Conservation (phyloP, 2,888 invertebrate genomes). For the Caenorhabditis sinica region DNA sequence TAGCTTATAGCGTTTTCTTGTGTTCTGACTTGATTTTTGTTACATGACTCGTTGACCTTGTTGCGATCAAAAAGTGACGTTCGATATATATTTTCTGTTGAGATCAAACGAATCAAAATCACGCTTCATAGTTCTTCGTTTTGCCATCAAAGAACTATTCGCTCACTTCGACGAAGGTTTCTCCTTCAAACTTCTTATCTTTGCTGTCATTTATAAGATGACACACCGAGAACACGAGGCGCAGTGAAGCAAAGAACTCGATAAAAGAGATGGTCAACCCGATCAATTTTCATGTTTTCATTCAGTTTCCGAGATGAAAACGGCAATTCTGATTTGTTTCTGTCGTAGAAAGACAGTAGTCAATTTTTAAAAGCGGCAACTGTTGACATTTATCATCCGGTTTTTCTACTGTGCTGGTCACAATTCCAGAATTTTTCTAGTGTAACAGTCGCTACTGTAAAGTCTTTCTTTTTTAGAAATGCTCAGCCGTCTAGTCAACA, state of each 20-base stretch:
- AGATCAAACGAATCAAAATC: conserved; percentile 44
- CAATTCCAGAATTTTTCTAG: conserved; percentile 10
- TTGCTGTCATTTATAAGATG: conserved; percentile 44
- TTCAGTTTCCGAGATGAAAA: conserved; percentile 7
- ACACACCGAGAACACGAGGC: conserved; percentile 46
- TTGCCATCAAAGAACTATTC: conserved; percentile 51
- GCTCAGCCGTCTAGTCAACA: conserved; percentile 54
- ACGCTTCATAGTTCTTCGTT: conserved; percentile 12
- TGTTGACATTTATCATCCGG: neutral
- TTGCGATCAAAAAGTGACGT: conserved; percentile 27
- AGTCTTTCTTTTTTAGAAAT: no score
- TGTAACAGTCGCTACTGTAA: no score
- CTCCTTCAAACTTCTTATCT: conserved; percentile 31
- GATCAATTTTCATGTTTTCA: conserved; percentile 50
- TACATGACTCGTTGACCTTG: conserved; percentile 38
- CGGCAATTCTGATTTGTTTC: neutral
- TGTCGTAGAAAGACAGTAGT: neutral
- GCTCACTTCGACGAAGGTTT: conserved; percentile 53
- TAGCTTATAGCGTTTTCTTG: conserved; percentile 3
- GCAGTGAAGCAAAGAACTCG: conserved; percentile 12
- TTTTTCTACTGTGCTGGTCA: neutral
- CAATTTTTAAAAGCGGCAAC: no score
- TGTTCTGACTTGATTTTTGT: conserved; percentile 25
- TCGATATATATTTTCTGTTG: conserved; percentile 13
- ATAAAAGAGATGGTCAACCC: conserved; percentile 46